Conservation (phyloP, 2,113 vertebrate species). For the Colaptes auratus region DNA sequence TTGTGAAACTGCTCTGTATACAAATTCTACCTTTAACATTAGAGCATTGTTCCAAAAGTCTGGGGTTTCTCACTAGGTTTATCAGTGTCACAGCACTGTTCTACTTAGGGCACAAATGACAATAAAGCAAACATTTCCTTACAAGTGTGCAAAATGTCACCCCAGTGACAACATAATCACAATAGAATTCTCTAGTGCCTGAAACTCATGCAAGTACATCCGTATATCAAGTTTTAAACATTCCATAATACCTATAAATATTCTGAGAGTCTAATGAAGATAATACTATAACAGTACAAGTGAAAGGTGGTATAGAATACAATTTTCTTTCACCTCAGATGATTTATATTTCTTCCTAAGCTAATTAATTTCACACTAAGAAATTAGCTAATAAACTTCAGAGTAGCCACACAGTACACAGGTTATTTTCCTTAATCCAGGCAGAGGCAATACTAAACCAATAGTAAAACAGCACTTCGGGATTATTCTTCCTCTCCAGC, state of each 20-base stretch:
- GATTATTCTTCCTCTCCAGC: neutral
- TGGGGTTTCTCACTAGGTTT: neutral
- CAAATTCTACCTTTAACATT: neutral
- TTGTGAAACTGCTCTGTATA: neutral
- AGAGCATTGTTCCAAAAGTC: neutral
- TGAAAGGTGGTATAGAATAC: conserved; percentile 69
- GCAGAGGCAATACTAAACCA: neutral
- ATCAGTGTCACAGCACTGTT: conserved; percentile 12
- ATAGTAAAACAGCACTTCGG: neutral
- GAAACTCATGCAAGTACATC: conserved; percentile 68
- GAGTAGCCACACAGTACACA: conserved; percentile 12
- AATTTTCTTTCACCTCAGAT: conserved; percentile 64
- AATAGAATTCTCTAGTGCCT: conserved; percentile 73
- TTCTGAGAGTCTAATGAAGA: conserved; percentile 66
- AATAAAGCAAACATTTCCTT: conserved; percentile 61
- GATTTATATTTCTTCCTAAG: conserved; percentile 67
- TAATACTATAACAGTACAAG: conserved; percentile 61
- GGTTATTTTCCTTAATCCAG: neutral
- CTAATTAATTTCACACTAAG: conserved; percentile 77
- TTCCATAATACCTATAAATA: conserved; percentile 78
- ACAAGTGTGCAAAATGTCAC: conserved; percentile 52
- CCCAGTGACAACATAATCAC: conserved; percentile 71
- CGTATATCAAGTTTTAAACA: conserved; percentile 74
- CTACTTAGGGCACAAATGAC: conserved; percentile 39
- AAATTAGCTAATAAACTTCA: conserved; percentile 66